phyloP scores from a whole-genome alignment of 2,888 invertebrate species.

The Cryptus viduatorius region DNA sequence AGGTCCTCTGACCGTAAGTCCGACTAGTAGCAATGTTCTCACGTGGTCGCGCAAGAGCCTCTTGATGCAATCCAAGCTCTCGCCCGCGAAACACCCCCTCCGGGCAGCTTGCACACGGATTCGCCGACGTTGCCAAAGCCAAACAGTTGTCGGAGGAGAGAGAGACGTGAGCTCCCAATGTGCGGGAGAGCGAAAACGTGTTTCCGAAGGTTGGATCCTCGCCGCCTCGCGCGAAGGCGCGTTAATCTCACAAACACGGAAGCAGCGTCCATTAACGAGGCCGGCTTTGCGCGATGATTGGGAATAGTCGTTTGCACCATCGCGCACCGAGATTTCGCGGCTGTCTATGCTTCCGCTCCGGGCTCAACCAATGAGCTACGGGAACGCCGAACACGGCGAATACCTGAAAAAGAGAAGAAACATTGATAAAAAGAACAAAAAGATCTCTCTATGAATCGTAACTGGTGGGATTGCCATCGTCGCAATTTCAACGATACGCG shows the following conservation, averaged over 20 bases:
- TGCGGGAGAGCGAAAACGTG: slow-evolving; percentile 4
- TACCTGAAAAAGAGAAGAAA: slow-evolving; percentile 36
- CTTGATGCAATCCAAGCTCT: slow-evolving; percentile 34
- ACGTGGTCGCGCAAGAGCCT: slow-evolving; percentile 20
- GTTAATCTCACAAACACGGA: slow-evolving; percentile 73
- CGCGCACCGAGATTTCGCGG: slow-evolving; percentile 34
- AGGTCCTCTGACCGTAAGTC: slow-evolving; percentile 2
- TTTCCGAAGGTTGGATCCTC: slow-evolving; percentile 14
- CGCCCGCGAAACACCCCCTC: slow-evolving; percentile 13
- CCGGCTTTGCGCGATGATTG: slow-evolving; percentile 76
- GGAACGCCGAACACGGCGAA: slow-evolving; percentile 1
- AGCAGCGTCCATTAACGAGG: slow-evolving; percentile 70
- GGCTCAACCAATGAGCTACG: slow-evolving; percentile 28
- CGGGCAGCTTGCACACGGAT: slow-evolving; percentile 34
- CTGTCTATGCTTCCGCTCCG: not conserved
- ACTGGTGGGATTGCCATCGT: not conserved
- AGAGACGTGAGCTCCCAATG: not conserved
- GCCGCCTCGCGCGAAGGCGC: slow-evolving; percentile 34
- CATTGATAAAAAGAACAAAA: not conserved
- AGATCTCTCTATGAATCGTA: not conserved
- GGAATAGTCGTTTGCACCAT: slow-evolving; percentile 68
- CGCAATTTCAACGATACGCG: not conserved
- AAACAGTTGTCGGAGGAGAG: slow-evolving; percentile 50
- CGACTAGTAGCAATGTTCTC: not conserved
- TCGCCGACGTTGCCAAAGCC: slow-evolving; percentile 31